These are phyloP conservation scores for Distichodus sexfasciatus DNA, from an alignment of 2,797 vertebrate species.

Conservation along the genomic window DNA sequence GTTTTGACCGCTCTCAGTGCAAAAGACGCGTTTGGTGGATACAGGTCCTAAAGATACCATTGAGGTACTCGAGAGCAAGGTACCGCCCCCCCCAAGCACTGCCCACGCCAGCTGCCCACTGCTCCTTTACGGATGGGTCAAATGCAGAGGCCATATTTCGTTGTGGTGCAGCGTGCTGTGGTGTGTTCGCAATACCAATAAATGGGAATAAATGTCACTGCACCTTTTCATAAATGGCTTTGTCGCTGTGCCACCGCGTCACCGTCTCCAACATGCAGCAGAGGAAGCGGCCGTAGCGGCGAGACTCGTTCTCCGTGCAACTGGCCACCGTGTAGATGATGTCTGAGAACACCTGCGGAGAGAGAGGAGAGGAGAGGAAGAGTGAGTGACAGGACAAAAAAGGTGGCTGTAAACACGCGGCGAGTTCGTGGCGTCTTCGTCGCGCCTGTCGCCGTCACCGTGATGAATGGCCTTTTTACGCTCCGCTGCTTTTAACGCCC, in stretches of 20 bases:
- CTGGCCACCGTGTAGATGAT: slow-evolving; percentile 99
- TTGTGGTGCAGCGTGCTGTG: too few relatives aligned
- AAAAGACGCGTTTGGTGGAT: too few relatives aligned
- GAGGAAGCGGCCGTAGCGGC: slow-evolving; percentile 96
- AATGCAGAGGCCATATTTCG: too few relatives aligned
- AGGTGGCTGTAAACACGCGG: neutral
- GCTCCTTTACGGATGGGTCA: too few relatives aligned
- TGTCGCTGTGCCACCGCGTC: slow-evolving; percentile 97
- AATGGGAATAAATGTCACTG: too few relatives aligned
- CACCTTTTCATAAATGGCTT: slow-evolving; percentile 96
- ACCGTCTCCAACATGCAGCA: slow-evolving; percentile 99
- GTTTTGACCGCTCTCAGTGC: too few relatives aligned
- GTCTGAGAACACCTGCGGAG: slow-evolving; percentile 92
- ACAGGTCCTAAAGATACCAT: too few relatives aligned
- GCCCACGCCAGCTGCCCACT: too few relatives aligned
- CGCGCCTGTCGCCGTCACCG: neutral
- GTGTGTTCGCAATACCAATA: too few relatives aligned
- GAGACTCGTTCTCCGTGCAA: slow-evolving; percentile 98
- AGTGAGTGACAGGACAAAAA: neutral
- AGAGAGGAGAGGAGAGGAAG: neutral
- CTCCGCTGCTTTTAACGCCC: slow-evolving; percentile 16
- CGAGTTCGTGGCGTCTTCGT: too few relatives aligned
- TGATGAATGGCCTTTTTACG: slow-evolving; percentile 15
- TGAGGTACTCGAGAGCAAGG: too few relatives aligned
- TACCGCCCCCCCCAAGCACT: too few relatives aligned